Evolutionary conservation across 2,113 vertebrate species (phyloP), one percentile per base, ranked within the genome.

Genomic region (Neolamprologus falcicula): DNA sequence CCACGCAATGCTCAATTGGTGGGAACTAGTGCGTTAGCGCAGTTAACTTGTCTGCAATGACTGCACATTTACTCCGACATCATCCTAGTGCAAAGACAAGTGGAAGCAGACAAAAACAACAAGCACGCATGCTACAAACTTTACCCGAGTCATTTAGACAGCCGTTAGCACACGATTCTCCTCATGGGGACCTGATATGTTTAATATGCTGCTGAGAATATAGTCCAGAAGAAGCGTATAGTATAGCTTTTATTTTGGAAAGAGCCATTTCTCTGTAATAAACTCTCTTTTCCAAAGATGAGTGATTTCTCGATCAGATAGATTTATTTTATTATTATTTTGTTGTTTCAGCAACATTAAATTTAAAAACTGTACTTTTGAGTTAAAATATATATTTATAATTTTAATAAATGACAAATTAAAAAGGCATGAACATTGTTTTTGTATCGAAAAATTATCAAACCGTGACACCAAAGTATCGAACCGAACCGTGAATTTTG

Each of bases 181-280:
- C 4, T 52, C 5, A 19, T 52, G 47, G 17, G 3, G 8, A 52
- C 4, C 47, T 52, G 50, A 19, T 52, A 19, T 52, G 17, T 52
- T 52, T 52, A 19, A 52, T n/a, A 52, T 1, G 50, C 17, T 52
- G 50, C 17, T 52, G 8, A 52, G 50, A 52, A 1, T 52, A 52
- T 2, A n/a, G 0, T 17, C 17, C 50, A 52, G 17, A 52, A 52
- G 10, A 40, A 40, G 4, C 1, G 2, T 37, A 37, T 37, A 11
- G 37, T 40, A 12, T 12, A 21, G 52, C 2, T 54, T 2, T 21
- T 54, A 54, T 54, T 54, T 7, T 21, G 52, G 10, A 7, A 54
- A 54, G 53, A 24, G 10, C 0, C n/a, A 54, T 54, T 24, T 54
- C 53, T 54, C 10, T 54, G n/a, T 54, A 54, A 1, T 12, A 21